phyloP scores from a whole-genome alignment of 2,888 invertebrate genomes.

The Lapara coniferarum region DNA sequence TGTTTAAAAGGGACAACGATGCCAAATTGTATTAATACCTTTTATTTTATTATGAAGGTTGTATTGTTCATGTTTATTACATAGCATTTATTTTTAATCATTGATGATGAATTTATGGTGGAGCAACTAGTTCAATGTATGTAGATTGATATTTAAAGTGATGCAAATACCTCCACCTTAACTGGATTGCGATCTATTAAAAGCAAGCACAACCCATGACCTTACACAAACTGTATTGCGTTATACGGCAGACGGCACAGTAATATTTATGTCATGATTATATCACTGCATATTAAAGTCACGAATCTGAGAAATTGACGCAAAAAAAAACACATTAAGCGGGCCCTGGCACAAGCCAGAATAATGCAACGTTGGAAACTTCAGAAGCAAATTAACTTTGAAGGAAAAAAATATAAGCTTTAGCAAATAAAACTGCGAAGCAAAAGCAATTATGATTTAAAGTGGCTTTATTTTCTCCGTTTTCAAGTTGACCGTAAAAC shows the following conservation, averaged over 20 bases:
- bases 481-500: background rate
- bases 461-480: background rate
- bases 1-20: no score
- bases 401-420: background rate
- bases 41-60: no score
- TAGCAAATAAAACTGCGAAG: no score
- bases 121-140: background rate
- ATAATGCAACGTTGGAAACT: background rate
- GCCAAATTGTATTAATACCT: no score
- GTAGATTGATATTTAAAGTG: background rate
- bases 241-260: background rate
- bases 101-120: no score
- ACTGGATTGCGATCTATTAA: background rate
- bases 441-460: conserved; percentile 8
- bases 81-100: no score
- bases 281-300: conserved; percentile 11
- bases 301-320: background rate
- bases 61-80: no score
- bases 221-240: conserved; percentile 20
- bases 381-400: conserved; percentile 15
- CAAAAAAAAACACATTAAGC: background rate
- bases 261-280: conserved; percentile 3
- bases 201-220: background rate
- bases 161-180: background rate
- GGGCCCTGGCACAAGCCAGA: conserved; percentile 8